Evolutionary conservation across 2,888 invertebrate species (phyloP).

Genomic region (Notodonta dromedarius): DNA sequence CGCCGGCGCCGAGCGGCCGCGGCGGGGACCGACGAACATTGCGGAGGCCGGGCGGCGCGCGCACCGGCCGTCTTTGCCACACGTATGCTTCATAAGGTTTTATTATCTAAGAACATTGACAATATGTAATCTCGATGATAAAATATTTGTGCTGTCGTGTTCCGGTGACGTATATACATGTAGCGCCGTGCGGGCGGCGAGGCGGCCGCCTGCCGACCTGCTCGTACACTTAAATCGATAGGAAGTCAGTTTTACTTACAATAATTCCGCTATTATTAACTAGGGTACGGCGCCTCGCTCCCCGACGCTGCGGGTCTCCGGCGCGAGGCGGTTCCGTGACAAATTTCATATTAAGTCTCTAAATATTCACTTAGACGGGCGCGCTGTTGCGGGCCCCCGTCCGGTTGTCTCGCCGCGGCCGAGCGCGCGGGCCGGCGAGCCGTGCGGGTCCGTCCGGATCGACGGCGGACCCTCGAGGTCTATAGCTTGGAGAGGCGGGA

Average conservation of each 20-base stretch:
- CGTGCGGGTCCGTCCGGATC: slow-evolving; percentile 24
- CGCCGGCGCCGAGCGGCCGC: slow-evolving; percentile 13
- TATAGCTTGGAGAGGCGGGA: slow-evolving; percentile 30
- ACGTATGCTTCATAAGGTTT: slow-evolving; percentile 54
- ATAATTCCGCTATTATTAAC: slow-evolving; percentile 77
- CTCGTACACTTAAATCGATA: slow-evolving; percentile 67
- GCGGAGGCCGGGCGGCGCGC: slow-evolving; percentile 27
- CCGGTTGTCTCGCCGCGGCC: slow-evolving; percentile 1
- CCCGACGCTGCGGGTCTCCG: slow-evolving; percentile 32
- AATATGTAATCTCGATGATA: slow-evolving; percentile 62
- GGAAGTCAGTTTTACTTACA: slow-evolving; percentile 82
- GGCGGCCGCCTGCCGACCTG: slow-evolving; percentile 41
- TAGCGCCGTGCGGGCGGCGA: slow-evolving; percentile 34
- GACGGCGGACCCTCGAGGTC: slow-evolving; percentile 28
- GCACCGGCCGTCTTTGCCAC: slow-evolving; percentile 22
- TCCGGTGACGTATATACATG: slow-evolving; percentile 46
- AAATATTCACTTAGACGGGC: slow-evolving; percentile 54
- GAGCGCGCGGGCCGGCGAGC: background rate
- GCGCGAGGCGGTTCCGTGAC: slow-evolving; percentile 54
- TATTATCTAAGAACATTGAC: slow-evolving; percentile 70
- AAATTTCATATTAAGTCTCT: slow-evolving; percentile 76
- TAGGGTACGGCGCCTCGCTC: slow-evolving; percentile 59
- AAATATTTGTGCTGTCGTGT: slow-evolving; percentile 54
- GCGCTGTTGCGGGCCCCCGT: slow-evolving; percentile 40
- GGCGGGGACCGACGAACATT: slow-evolving; percentile 20